Evolutionary conservation across 2,797 vertebrate species (phyloP).

Genomic region (Simalia tracyae): DNA sequence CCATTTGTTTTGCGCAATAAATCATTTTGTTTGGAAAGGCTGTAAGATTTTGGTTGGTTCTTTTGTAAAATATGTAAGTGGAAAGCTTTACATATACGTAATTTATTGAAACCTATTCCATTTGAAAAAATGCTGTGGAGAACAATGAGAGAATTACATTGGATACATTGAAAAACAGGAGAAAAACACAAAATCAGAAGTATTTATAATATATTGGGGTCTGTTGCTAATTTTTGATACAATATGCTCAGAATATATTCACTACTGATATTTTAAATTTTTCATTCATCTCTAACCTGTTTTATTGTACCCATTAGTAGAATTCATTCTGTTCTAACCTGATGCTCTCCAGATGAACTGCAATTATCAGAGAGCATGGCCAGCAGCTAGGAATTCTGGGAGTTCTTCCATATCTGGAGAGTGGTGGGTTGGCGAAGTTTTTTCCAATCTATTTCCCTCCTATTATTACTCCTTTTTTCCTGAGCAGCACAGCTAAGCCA

Average conservation of each 20-base stretch:
- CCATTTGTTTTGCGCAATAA: background rate
- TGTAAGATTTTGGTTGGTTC: conserved; percentile 3
- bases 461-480: background rate
- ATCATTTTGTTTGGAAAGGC: background rate
- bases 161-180: conserved; percentile 7
- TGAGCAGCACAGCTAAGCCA: background rate
- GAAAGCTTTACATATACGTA: background rate
- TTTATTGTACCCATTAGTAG: background rate
- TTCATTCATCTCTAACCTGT: background rate
- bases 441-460: background rate
- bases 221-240: background rate
- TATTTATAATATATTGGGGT: background rate
- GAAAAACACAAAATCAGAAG: background rate
- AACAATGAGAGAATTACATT: background rate
- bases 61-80: conserved; percentile 5
- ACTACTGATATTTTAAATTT: background rate
- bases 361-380: background rate
- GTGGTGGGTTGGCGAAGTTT: background rate
- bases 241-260: background rate
- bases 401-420: background rate
- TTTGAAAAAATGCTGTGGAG: conserved; percentile 11
- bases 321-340: background rate
- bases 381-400: background rate
- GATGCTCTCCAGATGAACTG: background rate
- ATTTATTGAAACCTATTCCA: conserved; percentile 11